Base-by-base conservation (phyloP, 2,797 vertebrate genomes). In the Coluber constrictor region DNA sequence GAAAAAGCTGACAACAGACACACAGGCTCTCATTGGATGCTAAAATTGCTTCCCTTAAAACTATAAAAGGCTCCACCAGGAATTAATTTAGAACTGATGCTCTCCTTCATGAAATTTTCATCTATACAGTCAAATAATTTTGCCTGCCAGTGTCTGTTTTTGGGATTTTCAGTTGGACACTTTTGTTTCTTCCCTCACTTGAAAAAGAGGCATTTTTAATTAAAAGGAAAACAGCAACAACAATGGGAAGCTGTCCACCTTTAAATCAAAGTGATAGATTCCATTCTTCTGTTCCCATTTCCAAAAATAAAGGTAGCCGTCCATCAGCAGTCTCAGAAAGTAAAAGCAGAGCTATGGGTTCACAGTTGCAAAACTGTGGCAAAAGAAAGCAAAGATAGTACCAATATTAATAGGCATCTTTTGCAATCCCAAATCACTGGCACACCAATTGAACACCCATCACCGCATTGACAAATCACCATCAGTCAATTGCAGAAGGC, bases 1-100 rank as follows among this genome's bases (percentile, higher is more conserved):
- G 61, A 6, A 83, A 18, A 87, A 3, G 90, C 92, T 91, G 95
- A 5, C 86, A 92, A 0, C 93, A 94, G 92, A 12, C 94, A 92
- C n/a, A 0, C 70, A 91, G 56, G 0, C 0, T 83, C 89, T 87
- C 1, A 0, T 11, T 10, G 4, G 0, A 91, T 23, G 63, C 5
- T 47, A 1, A 63, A 79, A 94, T 1, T 89, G 2, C 90, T 90
- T 59, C 37, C 74, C 87, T 23, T 0, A 0, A 90, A 93, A 23
- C 93, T 70, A 20, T 2, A 15, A 93, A 57, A 20, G 3, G 90
- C 0, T 87, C 43, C n/a, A 11, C 1, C 0, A 90, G 16, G 93
- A 0, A 0, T 37, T 51, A 93, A 89, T 83, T 47, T 47, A 47
- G 43, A 83, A 83, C 37, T 6, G 29, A 74, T 74, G 66, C 3